Conservation (phyloP, 1,140 invertebrate species). For the Piezodorus guildinii region DNA sequence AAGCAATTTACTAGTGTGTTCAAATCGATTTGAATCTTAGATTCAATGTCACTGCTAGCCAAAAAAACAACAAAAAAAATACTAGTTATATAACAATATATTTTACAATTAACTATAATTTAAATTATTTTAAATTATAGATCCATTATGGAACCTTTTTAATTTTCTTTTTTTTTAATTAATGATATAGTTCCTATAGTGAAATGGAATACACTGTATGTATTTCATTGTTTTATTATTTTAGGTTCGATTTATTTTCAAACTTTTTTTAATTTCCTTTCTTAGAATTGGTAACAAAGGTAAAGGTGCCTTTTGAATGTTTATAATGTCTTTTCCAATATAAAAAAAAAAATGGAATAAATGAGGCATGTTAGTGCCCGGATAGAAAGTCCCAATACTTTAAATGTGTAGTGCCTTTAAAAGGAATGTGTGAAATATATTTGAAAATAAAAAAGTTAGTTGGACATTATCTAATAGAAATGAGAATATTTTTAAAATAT, state of each 20-base stretch:
- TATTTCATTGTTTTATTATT: not conserved
- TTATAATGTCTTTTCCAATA: constrained; percentile 6
- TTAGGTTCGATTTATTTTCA: not conserved
- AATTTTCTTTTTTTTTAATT: not conserved
- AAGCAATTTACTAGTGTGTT: constrained; percentile 7
- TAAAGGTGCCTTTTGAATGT: constrained; percentile 13
- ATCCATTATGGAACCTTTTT: not conserved
- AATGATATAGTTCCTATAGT: constrained; percentile 5
- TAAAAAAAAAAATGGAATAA: not conserved
- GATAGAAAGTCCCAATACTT: constrained; percentile 15
- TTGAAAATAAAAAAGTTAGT: not conserved
- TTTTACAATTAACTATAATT: not conserved
- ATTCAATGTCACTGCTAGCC: not conserved
- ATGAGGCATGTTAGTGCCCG: not conserved
- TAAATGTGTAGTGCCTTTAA: constrained; percentile 16
- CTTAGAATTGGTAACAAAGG: not conserved
- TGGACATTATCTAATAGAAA: constrained; percentile 9
- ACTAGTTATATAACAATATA: not conserved
- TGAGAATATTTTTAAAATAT: constrained; percentile 8
- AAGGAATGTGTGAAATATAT: constrained; percentile 16
- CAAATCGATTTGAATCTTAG: not conserved
- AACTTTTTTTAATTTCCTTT: not conserved
- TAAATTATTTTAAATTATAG: not conserved
- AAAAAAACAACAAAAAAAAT: not conserved
- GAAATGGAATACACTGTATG: not conserved